Evolutionary conservation across 2,113 vertebrate species (phyloP).

Genomic region (Pachyramphus minor): DNA sequence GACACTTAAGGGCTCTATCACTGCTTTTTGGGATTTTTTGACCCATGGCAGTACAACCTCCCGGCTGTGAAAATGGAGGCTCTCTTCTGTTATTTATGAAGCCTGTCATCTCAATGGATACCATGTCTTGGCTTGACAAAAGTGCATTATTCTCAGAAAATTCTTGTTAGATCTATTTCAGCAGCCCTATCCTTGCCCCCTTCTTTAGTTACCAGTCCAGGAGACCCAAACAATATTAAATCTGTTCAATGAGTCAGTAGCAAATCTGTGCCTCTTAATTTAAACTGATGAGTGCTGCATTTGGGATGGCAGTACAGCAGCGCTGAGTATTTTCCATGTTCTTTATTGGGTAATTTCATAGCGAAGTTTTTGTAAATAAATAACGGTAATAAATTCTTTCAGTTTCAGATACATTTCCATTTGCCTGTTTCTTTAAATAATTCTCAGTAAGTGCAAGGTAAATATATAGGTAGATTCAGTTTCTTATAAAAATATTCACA

Average conservation of each 20-base stretch:
- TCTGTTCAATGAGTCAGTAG: not conserved
- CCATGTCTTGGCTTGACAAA: slow-evolving; percentile 1
- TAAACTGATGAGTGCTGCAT: not conserved
- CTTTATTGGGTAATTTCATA: not conserved
- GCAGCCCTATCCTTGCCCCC: not conserved
- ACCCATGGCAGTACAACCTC: not conserved
- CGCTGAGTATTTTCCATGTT: not conserved
- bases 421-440: not conserved
- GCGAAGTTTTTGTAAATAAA: not conserved
- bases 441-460: not conserved
- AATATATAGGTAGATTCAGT: not conserved
- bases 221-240: slow-evolving; percentile 29
- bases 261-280: not conserved
- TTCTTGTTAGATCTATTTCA: slow-evolving; percentile 24
- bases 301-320: not conserved
- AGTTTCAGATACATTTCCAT: not conserved
- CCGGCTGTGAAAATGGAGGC: not conserved
- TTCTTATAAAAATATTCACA: not conserved
- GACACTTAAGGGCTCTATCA: not conserved
- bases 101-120: not conserved
- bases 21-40: not conserved
- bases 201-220: slow-evolving; percentile 40
- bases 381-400: not conserved
- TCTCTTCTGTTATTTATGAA: not conserved
- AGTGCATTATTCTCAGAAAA: slow-evolving; percentile 42